A percentile compares a stretch with the other conserved stretches of the same genome.
Evolutionary conservation across 1,140 invertebrate genomes (phyloP).

Genomic region (Drosophila serrata): DNA sequence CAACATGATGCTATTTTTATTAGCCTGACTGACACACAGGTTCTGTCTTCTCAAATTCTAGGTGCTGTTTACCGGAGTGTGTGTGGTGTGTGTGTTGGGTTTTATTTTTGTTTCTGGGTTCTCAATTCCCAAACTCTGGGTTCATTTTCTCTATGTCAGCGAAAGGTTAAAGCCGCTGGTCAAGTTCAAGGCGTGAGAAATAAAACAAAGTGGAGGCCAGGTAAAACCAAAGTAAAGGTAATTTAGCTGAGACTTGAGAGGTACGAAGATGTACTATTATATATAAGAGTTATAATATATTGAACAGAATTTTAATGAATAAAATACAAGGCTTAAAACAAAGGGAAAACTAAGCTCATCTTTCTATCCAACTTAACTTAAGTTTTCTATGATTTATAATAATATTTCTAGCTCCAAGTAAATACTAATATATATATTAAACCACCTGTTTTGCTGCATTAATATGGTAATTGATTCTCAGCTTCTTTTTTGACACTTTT

Average conservation of each 20-base stretch:
- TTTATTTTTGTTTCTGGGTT: slow-evolving; percentile 3
- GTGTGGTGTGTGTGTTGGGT: neutral
- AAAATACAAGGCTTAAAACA: neutral
- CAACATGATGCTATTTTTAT: slow-evolving; percentile 76
- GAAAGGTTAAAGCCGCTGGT: slow-evolving; percentile 44
- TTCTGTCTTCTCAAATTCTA: neutral
- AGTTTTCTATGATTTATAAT: neutral
- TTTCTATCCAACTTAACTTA: no score
- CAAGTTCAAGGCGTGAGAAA: slow-evolving; percentile 57
- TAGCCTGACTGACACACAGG: slow-evolving; percentile 55
- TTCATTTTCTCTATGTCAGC: slow-evolving; percentile 29
- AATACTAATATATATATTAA: no score
- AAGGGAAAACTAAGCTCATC: no score
- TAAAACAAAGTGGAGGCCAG: slow-evolving; percentile 25
- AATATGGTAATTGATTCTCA: neutral
- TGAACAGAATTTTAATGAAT: neutral
- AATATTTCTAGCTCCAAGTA: neutral
- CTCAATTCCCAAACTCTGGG: neutral
- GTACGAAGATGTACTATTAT: neutral
- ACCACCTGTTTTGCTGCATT: neutral
- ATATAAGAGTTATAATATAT: neutral
- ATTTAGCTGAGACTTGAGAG: no score
- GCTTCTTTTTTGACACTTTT: neutral
- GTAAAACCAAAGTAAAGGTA: neutral
- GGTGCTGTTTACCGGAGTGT: no score